These are phyloP conservation scores for Tiliacea citrago DNA, from an alignment of 2,888 invertebrate genomes.

Conservation along the genomic window DNA sequence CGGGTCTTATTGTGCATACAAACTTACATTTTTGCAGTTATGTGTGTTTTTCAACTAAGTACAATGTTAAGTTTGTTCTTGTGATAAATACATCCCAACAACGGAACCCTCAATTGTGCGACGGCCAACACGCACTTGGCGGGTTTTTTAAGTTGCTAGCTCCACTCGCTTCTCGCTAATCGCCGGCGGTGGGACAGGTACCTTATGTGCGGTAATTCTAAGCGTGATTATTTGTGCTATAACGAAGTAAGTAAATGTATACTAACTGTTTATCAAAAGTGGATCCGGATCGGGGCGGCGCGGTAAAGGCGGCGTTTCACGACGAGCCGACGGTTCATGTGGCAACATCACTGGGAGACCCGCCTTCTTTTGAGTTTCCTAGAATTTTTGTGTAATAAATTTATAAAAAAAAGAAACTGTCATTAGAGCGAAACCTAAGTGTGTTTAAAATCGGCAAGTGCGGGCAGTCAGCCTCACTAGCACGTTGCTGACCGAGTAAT, in stretches of 20 bases:
- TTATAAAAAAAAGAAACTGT: background rate
- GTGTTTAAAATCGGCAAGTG: background rate
- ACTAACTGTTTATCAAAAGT: constrained; percentile 90
- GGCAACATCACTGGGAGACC: constrained; percentile 96
- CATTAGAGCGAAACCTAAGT: no score
- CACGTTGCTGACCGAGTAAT: background rate
- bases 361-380: constrained; percentile 96
- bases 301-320: constrained; percentile 94
- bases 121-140: no score
- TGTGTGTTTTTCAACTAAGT: no score
- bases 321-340: constrained; percentile 94
- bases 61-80: no score
- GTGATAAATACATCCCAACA: no score
- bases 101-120: no score
- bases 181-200: background rate
- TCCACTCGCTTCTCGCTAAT: background rate
- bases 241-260: background rate
- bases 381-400: constrained; percentile 24
- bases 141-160: background rate
- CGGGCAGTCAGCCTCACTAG: background rate
- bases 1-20: no score
- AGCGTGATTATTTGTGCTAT: background rate
- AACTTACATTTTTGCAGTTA: no score
- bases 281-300: constrained; percentile 94
- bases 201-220: background rate